These are phyloP conservation scores for Aegithalos caudatus DNA, from an alignment of 2,113 vertebrate species.

Conservation along the genomic window DNA sequence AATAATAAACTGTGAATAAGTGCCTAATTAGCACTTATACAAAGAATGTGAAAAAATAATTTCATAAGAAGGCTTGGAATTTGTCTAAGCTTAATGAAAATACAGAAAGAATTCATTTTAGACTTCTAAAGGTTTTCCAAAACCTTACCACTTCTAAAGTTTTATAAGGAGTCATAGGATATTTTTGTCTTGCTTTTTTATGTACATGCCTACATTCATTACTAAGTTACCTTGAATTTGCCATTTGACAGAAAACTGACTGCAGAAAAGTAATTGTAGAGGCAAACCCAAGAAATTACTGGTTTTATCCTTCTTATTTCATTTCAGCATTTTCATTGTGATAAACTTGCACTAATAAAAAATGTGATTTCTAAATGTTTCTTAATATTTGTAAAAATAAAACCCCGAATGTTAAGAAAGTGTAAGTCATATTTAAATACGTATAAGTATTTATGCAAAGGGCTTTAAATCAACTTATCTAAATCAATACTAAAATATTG, in stretches of 20 bases:
- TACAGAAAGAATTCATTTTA: not conserved
- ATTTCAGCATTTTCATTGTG: not conserved
- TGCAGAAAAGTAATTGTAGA: not conserved
- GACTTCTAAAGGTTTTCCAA: not conserved
- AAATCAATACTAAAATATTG: not conserved
- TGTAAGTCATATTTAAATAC: not conserved
- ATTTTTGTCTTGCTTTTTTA: not conserved
- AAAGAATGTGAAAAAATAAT: accelerated
- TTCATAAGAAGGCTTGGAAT: not conserved
- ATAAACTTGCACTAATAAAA: not conserved
- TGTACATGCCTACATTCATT: not conserved
- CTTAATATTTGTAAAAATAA: not conserved
- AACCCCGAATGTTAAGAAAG: not conserved
- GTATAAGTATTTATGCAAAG: not conserved
- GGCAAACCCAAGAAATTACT: not conserved
- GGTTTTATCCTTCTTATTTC: not conserved
- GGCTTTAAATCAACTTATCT: not conserved
- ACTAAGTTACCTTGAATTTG: not conserved
- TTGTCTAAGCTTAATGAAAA: not conserved
- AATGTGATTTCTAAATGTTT: not conserved
- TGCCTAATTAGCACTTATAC: not conserved
- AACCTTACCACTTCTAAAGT: not conserved
- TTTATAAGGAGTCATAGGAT: not conserved
- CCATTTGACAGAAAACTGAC: not conserved
- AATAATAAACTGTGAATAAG: not conserved